Percentiles rank a stretch among this genome's conserved stretches.
These are phyloP conservation scores for Gulo gulo DNA, from an alignment of 2,113 vertebrate species.

Conservation along the genomic window DNA sequence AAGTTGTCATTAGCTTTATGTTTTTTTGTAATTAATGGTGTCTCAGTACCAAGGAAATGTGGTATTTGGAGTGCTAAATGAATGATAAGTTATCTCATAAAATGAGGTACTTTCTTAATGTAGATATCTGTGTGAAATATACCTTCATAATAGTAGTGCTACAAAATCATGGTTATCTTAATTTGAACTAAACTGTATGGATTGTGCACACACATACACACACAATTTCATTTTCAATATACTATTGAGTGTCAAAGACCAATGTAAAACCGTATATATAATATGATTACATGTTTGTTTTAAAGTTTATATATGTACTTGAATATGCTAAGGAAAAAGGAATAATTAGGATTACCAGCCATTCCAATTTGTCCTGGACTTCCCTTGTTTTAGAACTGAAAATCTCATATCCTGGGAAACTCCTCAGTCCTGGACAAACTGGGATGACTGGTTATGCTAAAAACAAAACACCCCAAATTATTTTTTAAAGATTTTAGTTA, in stretches of 20 bases:
- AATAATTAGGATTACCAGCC: background rate
- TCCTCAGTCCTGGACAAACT: background rate
- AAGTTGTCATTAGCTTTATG: background rate
- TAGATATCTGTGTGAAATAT: background rate
- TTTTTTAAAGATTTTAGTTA: background rate
- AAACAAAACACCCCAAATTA: background rate
- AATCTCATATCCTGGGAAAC: background rate
- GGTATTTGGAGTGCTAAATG: background rate
- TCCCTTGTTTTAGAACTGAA: background rate
- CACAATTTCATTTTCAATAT: background rate
- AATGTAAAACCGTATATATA: background rate
- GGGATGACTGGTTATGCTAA: background rate
- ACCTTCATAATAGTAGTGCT: background rate
- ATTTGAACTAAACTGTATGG: background rate
- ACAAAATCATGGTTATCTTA: background rate
- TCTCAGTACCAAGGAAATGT: background rate
- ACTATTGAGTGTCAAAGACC: background rate
- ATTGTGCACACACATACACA: background rate
- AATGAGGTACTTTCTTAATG: background rate
- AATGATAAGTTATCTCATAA: background rate
- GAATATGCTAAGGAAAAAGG: background rate
- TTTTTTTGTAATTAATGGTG: background rate
- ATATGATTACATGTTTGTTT: background rate
- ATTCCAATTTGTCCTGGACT: background rate
- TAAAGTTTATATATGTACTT: background rate